Evolutionary conservation across 2,888 invertebrate genomes (phyloP).

Genomic region (Lasius platythorax): DNA sequence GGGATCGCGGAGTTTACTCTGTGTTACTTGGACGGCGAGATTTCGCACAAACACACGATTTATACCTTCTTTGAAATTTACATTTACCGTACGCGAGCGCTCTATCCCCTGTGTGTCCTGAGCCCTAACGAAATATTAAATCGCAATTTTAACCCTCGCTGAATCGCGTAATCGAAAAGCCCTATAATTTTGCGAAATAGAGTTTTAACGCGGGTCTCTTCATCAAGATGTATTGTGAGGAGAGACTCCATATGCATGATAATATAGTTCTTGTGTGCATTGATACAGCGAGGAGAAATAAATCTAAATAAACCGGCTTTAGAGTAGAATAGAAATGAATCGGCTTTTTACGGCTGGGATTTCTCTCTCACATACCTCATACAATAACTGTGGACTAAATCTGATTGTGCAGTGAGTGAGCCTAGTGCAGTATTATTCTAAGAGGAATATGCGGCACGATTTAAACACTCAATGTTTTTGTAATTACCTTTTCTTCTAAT

Average conservation of each 20-base stretch:
- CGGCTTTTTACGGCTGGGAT: neutral
- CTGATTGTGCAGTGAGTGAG: neutral
- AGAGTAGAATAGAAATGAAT: neutral
- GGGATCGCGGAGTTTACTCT: constrained; percentile 45
- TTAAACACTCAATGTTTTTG: neutral
- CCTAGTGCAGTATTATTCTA: neutral
- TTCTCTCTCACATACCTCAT: neutral
- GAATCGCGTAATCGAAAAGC: neutral
- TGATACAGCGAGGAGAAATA: neutral
- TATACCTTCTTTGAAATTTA: constrained; percentile 39
- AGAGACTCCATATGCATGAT: neutral
- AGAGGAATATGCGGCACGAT: neutral
- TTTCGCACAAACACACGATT: constrained; percentile 26
- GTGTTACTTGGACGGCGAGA: constrained; percentile 2
- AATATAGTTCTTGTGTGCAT: neutral
- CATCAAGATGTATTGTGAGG: neutral
- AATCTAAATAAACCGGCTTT: constrained; percentile 21
- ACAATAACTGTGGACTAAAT: constrained; percentile 11
- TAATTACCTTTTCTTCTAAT: neutral
- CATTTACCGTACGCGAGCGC: neutral
- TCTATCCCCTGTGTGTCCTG: neutral
- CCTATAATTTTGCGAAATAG: neutral
- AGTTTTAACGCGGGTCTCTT: constrained; percentile 23
- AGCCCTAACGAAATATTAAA: constrained; percentile 10
- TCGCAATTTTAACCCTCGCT: constrained; percentile 20